These are phyloP conservation scores for Chesias legatella DNA, from an alignment of 2,888 invertebrate genomes.

Conservation along the genomic window DNA sequence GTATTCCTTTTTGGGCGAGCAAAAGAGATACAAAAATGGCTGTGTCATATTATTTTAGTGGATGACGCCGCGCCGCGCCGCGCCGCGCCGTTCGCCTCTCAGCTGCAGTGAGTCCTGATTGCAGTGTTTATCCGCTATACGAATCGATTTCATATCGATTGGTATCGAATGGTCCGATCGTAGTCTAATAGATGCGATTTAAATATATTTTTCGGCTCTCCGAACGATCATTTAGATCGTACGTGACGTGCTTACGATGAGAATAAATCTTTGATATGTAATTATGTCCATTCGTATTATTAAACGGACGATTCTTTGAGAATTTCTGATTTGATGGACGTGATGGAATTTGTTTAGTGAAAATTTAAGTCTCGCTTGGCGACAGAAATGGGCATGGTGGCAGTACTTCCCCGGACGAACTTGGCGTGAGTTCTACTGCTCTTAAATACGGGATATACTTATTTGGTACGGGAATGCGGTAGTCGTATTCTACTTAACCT, in stretches of 20 bases:
- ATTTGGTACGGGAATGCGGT: too few species aligned
- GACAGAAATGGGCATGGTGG: too few species aligned
- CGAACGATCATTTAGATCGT: constrained; percentile 69
- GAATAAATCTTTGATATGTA: constrained; percentile 73
- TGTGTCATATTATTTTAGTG: constrained; percentile 80
- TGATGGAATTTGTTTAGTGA: constrained; percentile 50
- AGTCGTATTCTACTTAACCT: too few species aligned
- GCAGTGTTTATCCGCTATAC: constrained; percentile 73
- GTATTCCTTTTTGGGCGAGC: constrained; percentile 64
- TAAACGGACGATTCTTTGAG: constrained; percentile 76
- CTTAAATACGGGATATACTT: too few species aligned
- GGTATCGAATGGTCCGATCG: constrained; percentile 67
- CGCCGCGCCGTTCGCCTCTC: constrained; percentile 71
- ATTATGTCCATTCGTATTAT: constrained; percentile 73
- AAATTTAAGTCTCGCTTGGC: too few species aligned
- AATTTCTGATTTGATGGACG: constrained; percentile 65
- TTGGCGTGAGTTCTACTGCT: too few species aligned
- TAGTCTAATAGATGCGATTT: constrained; percentile 73
- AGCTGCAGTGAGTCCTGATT: constrained; percentile 73
- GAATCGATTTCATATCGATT: constrained; percentile 74
- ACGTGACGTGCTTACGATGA: constrained; percentile 76
- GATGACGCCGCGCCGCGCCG: too few species aligned
- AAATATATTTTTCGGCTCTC: constrained; percentile 70
- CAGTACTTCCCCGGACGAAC: too few species aligned
- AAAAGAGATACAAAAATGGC: constrained; percentile 70